These are phyloP conservation scores for Hoplodrina ambigua DNA, from an alignment of 2,888 invertebrate genomes.

Conservation along the genomic window DNA sequence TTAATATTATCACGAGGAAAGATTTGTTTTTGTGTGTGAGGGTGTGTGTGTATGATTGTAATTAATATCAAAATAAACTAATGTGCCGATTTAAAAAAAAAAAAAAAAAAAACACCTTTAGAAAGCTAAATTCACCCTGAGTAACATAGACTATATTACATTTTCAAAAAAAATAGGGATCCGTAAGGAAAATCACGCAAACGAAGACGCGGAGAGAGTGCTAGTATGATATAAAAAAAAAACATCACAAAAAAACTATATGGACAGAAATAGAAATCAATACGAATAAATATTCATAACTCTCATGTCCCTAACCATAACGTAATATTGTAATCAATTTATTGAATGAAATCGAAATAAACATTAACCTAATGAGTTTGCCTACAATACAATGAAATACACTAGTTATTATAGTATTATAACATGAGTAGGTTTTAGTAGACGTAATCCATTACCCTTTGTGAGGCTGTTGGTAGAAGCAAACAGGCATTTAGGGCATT, in stretches of 20 bases:
- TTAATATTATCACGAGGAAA: too few species aligned
- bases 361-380: conserved; percentile 24
- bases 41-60: too few species aligned
- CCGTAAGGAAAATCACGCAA: too few species aligned
- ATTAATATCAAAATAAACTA: too few species aligned
- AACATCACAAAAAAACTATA: not conserved
- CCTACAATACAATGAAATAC: not conserved
- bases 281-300: conserved; percentile 32
- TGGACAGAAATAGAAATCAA: conserved; percentile 12
- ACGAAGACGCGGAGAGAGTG: too few species aligned
- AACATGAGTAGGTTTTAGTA: conserved; percentile 13
- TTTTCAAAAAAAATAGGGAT: too few species aligned
- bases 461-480: conserved; percentile 21
- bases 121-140: too few species aligned
- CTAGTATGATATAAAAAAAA: too few species aligned
- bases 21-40: too few species aligned
- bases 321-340: conserved; percentile 24
- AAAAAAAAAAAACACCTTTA: too few species aligned
- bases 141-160: too few species aligned
- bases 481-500: conserved; percentile 38
- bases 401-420: not conserved
- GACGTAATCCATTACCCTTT: conserved; percentile 40
- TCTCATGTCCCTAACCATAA: not conserved
- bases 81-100: too few species aligned
- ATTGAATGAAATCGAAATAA: conserved; percentile 25